Evolutionary conservation across 1,140 invertebrate genomes (phyloP), one percentile per base, ranked within the genome.

Genomic region (Pseudomyrmex gracilis): DNA sequence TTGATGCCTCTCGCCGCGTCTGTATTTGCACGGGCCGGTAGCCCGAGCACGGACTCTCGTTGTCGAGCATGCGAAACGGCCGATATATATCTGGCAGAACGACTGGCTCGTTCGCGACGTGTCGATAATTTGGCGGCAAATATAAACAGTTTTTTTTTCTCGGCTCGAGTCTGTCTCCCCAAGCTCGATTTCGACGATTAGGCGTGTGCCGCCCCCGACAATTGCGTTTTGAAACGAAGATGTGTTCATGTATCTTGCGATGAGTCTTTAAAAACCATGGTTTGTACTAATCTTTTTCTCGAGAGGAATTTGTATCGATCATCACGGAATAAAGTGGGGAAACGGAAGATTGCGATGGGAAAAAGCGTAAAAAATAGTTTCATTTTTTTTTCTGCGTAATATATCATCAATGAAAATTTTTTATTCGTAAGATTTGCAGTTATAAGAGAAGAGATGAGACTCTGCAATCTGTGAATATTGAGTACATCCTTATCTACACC

Each of bases 91-190:
- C 67, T 73, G 85, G 34, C 66, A 34, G 34, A 34, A 34, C 58
- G 67, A 78, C 61, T 73, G 74, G 61, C 22, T 61, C 70, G 51
- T 83, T 58, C 58, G 70, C 77, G 57, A 34, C 77, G 13, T 13
- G 84, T 66, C 85, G 85, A 87, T 87, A 86, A 87, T 87, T 87
- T 45, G 63, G 70, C 66, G 15, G 20, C 24, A 57, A 73, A 84
- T 49, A 63, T 61, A 55, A 64, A 58, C 45, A 22, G 63, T 13
- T 85, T 86, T 82, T 34, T 34, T 34, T 34, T 34, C 34, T 34
- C 34, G 5, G 34, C 34, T 7, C 7, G 5, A 45, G 67, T n/a
- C 20, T 17, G 63, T 83, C 83, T 78, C 57, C 57, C 24, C 20
- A 22, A 17, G 0, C 10, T 34, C 45, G 47, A 43, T 53, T 58